Conservation (phyloP, 2,888 invertebrate genomes). For the Cataglyphis cursor region DNA sequence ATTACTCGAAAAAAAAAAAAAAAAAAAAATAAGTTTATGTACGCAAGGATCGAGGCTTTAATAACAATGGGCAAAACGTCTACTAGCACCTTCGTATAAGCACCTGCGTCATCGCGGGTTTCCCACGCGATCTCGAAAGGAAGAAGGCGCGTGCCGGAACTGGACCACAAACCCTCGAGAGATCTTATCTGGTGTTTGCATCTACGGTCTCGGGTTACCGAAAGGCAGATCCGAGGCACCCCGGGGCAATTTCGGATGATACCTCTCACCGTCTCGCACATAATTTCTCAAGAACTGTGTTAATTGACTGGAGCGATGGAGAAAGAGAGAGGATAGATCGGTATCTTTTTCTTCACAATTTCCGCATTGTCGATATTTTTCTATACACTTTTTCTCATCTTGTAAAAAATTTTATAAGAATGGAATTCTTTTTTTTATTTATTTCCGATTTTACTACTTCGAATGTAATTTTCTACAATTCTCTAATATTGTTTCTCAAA, state of each 20-base stretch:
- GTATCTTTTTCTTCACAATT: constrained; percentile 24
- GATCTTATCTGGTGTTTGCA: constrained; percentile 82
- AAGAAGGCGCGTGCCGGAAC: constrained; percentile 83
- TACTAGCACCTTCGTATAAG: background rate
- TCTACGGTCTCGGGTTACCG: constrained; percentile 81
- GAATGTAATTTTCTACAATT: background rate
- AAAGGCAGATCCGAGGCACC: constrained; percentile 73
- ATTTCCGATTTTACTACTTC: background rate
- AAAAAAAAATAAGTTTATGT: background rate
- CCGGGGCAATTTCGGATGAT: constrained; percentile 39
- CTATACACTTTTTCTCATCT: background rate
- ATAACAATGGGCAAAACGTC: background rate
- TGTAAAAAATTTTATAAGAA: background rate
- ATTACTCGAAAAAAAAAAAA: background rate
- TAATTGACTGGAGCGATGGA: constrained; percentile 34
- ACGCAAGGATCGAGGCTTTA: background rate
- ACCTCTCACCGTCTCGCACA: constrained; percentile 42
- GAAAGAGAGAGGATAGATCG: constrained; percentile 37
- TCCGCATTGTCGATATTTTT: background rate
- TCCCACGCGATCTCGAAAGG: constrained; percentile 47
- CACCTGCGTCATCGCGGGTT: constrained; percentile 12
- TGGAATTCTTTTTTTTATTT: background rate
- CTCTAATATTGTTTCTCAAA: background rate
- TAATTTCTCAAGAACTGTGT: constrained; percentile 48
- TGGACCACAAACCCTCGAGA: constrained; percentile 74